phyloP scores from a whole-genome alignment of 37 sponge, comb jelly and placozoan genomes.

The Dysidea cf. avara region DNA sequence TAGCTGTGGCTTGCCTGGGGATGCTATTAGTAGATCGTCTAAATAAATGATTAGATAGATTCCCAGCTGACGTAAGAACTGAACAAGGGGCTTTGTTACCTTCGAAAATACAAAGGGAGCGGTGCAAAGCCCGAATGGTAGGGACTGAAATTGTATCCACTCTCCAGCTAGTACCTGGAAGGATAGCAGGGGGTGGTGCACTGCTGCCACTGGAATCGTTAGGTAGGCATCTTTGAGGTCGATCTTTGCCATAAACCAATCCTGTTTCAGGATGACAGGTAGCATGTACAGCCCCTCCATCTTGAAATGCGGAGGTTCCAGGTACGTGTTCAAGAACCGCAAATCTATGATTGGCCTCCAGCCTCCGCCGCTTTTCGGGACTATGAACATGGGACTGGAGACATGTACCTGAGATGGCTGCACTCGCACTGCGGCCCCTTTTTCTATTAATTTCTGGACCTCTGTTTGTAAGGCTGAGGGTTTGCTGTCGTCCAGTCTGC shows the following conservation, averaged over 20 bases:
- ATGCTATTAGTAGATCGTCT: constrained; percentile 4
- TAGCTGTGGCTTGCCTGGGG: background rate
- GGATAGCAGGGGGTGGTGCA: too few relatives aligned
- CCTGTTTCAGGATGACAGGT: background rate
- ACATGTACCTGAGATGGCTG: too few relatives aligned
- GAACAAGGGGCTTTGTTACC: background rate
- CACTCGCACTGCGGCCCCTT: too few relatives aligned
- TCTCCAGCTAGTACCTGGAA: too few relatives aligned
- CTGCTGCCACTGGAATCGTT: background rate
- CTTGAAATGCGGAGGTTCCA: constrained; percentile 14
- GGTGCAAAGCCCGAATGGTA: too few relatives aligned
- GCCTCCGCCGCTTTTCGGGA: constrained; percentile 1
- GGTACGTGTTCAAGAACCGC: constrained; percentile 9
- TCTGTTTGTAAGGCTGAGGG: too few relatives aligned
- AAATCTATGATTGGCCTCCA: too few relatives aligned
- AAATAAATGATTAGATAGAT: background rate
- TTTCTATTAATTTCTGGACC: too few relatives aligned
- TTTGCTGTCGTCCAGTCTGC: too few relatives aligned
- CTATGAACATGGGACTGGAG: constrained; percentile 16
- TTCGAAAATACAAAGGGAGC: background rate
- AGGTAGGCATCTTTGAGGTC: constrained; percentile 27
- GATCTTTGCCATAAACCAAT: background rate
- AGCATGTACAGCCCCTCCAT: too few relatives aligned
- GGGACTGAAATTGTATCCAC: background rate
- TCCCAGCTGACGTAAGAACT: background rate